Percentiles rank a stretch among this genome's conserved stretches.
phyloP scores from a whole-genome alignment of 2,113 vertebrate genomes.

The Hemiprocne comata region DNA sequence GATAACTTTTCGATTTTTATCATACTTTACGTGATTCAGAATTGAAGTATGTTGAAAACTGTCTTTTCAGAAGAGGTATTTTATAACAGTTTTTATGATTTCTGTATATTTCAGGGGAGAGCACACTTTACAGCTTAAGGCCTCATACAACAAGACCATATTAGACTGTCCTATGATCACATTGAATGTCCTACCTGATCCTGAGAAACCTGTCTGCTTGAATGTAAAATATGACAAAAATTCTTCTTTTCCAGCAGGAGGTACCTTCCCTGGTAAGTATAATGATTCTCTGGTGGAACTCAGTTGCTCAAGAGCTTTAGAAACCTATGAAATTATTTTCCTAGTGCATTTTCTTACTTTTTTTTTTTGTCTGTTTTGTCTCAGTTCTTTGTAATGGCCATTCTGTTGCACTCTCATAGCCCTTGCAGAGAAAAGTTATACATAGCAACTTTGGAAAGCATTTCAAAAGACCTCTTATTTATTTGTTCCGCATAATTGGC shows the following conservation, averaged over 20 bases:
- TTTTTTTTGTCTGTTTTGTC: background rate
- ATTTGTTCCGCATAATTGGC: background rate
- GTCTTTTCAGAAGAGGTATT: background rate
- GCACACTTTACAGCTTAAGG: constrained; percentile 80
- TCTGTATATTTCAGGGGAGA: constrained; percentile 80
- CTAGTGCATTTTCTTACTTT: no score
- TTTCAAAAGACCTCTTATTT: background rate
- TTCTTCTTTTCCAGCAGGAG: constrained; percentile 80
- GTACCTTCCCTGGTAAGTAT: constrained; percentile 84
- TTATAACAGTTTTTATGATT: background rate
- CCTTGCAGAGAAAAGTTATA: background rate
- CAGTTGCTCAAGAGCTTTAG: background rate
- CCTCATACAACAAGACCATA: constrained; percentile 70
- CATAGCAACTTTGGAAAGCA: background rate
- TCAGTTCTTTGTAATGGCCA: background rate
- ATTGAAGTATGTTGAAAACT: background rate
- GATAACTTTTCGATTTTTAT: background rate
- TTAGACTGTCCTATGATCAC: constrained; percentile 81
- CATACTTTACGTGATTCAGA: background rate
- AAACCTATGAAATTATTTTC: background rate
- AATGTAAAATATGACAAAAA: constrained; percentile 80
- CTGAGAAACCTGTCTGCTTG: constrained; percentile 83
- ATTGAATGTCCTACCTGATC: constrained; percentile 86
- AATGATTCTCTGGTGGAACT: background rate
- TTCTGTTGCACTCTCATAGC: background rate